Percentiles rank a stretch among this genome's conserved stretches.
Evolutionary conservation across 2,797 vertebrate species (phyloP).

Genomic region (Paratrypauchen microcephalus): DNA sequence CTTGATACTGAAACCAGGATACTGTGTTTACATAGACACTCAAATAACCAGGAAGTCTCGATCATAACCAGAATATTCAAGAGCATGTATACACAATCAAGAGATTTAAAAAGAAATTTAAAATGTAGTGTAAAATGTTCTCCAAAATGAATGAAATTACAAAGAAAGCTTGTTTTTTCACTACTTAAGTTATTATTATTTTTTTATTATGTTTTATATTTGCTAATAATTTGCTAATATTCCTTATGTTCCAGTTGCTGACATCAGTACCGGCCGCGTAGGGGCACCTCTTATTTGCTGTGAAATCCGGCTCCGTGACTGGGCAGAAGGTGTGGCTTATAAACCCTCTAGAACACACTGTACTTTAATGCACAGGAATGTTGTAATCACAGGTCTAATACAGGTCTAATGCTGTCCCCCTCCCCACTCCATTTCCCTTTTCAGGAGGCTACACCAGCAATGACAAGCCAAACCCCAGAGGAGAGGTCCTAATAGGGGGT

Average conservation of each 20-base stretch:
- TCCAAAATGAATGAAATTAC: too few relatives aligned
- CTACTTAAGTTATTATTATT: too few relatives aligned
- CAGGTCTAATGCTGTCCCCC: not conserved
- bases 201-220: not conserved
- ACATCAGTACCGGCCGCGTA: conserved; percentile 94
- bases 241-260: conserved; percentile 65
- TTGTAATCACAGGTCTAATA: not conserved
- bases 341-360: not conserved
- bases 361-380: not conserved
- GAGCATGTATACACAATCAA: too few relatives aligned
- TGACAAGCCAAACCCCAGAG: conserved; percentile 92
- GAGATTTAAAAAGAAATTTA: too few relatives aligned
- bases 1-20: too few relatives aligned
- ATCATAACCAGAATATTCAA: too few relatives aligned
- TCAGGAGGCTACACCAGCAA: conserved; percentile 90
- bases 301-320: conserved; percentile 90
- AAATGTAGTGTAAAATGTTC: too few relatives aligned
- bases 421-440: not conserved
- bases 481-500: conserved; percentile 93
- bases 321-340: conserved; percentile 87
- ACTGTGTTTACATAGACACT: too few relatives aligned
- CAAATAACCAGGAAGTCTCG: too few relatives aligned
- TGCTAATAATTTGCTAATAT: not conserved
- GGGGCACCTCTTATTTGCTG: conserved; percentile 95
- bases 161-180: too few relatives aligned